Evolutionary conservation across 2,888 invertebrate species (phyloP).

Genomic region (Sphaerophoria rueppellii): DNA sequence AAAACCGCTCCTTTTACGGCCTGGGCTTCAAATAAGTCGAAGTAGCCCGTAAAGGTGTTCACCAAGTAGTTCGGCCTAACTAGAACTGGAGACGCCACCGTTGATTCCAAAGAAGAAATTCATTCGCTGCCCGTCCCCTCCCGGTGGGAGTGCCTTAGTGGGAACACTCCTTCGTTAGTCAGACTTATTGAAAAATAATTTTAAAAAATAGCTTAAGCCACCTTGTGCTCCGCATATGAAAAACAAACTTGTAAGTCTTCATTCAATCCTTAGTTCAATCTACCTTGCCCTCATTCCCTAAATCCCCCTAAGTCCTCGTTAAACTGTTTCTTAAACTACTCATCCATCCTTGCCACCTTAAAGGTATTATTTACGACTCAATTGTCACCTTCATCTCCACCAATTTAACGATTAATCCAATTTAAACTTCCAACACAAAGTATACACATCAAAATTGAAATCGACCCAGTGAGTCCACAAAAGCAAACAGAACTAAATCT

Average conservation of each 20-base stretch:
- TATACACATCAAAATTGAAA: conserved; percentile 34
- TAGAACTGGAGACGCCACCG: too few species aligned
- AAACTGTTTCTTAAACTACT: neutral
- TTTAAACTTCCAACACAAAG: conserved; percentile 46
- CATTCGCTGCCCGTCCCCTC: too few species aligned
- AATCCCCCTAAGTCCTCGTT: conserved; percentile 53
- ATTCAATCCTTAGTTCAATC: conserved; percentile 13
- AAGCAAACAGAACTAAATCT: conserved; percentile 46
- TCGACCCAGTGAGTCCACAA: conserved; percentile 28
- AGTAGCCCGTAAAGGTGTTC: too few species aligned
- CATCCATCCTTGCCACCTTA: neutral
- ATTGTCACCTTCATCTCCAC: conserved; percentile 63
- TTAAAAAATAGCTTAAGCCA: too few species aligned
- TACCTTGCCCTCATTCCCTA: conserved; percentile 21
- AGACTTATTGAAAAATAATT: too few species aligned
- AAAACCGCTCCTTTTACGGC: too few species aligned
- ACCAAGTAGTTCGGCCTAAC: too few species aligned
- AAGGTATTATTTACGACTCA: conserved; percentile 42
- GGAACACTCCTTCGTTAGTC: too few species aligned
- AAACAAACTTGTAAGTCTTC: neutral
- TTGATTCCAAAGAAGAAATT: too few species aligned
- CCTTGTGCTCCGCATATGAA: neutral
- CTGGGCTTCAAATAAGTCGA: too few species aligned
- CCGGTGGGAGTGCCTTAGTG: too few species aligned
- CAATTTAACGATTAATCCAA: conserved; percentile 70